Conservation (phyloP, 2,797 vertebrate species). For the Tauraco hartlaubi region DNA sequence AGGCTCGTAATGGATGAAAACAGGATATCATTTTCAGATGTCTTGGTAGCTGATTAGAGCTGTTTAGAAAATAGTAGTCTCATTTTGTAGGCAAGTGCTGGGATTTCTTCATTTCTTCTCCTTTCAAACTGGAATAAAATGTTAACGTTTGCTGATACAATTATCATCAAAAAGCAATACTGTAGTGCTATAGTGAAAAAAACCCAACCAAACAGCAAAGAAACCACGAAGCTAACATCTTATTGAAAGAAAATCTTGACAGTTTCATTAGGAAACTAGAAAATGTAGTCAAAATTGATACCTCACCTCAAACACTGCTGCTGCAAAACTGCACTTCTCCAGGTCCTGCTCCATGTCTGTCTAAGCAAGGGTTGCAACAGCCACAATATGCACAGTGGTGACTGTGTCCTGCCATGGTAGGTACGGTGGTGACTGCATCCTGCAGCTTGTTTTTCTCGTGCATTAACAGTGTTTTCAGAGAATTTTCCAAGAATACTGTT, state of each 20-base stretch:
- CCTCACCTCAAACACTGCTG: background rate
- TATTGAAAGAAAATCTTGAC: background rate
- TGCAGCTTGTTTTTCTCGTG: background rate
- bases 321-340: background rate
- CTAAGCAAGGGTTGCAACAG: background rate
- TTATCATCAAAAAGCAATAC: background rate
- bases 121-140: background rate
- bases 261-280: background rate
- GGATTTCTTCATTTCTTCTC: background rate
- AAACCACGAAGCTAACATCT: background rate
- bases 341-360: background rate
- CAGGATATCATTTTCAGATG: background rate
- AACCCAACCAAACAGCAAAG: background rate
- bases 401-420: background rate
- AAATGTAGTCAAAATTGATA: background rate
- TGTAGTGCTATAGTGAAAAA: background rate
- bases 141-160: background rate
- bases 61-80: background rate
- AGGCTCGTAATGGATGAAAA: background rate
- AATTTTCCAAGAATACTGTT: background rate
- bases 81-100: background rate
- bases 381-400: fast-evolving
- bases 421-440: fast-evolving
- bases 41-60: background rate
- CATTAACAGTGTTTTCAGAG: background rate